Evolutionary conservation across 2,113 vertebrate species (phyloP), one percentile per base, ranked within the genome.

Genomic region (Callipepla californica): DNA sequence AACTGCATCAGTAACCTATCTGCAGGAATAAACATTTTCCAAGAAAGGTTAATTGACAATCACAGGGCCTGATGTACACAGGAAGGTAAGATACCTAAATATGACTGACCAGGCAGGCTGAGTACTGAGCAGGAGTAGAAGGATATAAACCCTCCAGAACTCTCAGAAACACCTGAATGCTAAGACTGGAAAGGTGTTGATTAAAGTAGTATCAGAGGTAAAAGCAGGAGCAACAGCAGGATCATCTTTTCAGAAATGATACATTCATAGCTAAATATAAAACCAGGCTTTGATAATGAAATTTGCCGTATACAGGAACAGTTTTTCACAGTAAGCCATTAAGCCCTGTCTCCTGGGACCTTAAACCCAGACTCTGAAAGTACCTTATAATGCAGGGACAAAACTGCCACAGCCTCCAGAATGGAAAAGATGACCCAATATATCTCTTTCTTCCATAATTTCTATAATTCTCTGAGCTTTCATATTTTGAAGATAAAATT

Each of bases 401-500:
- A 92, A 96, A 2, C 26, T 88, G 32, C 14, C 47, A 75, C 25
- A 69, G 75, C 59, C 69, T 96, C 50, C 55, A 66, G 48, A 89
- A 26, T 53, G 68, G 82, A 94, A 90, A 90, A 93, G 77, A 91
- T 83, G 51, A 83, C 65, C 34, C 75, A 80, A 87, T 96, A 70
- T 65, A 83, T 92, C 17, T 94, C 57, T 80, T 91, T 77, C 55
- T 59, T 87, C 61, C 36, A 45, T 68, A 73, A 86, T 93, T 87
- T 91, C 58, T 87, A 12, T 94, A 95, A 91, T 73, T 93, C 57
- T 87, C 30, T 90, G 82, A 94, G 25, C 16, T 91, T 93, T 92
- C 66, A 78, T 83, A 94, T 87, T 96, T 93, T 67, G 82, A 86
- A 93, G 88, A 94, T 87, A 80, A 83, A 91, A 91, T 79, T 87